Base-by-base conservation (phyloP, 35 echinoderm and acorn worm species). In the Hemicentrotus pulcherrimus region DNA sequence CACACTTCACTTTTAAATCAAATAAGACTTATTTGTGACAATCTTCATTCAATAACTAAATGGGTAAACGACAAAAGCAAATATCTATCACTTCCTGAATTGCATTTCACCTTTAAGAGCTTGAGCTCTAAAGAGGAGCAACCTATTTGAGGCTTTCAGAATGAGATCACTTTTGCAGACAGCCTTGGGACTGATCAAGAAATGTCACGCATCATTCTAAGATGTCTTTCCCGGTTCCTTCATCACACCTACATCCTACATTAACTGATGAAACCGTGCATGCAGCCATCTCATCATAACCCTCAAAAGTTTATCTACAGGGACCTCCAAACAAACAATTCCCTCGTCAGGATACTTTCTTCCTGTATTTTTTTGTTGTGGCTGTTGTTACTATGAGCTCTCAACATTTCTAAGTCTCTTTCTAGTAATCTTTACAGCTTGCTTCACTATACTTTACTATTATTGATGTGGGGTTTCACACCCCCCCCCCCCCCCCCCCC, bases 141-240 rank as follows among this genome's bases (percentile, higher is more conserved):
- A 28, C n/a, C 65, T 78, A 78, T 78, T 28, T n/a, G 65, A 28
- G 65, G 65, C 65, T 78, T 78, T 78, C 65, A n/a, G 22, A 28
- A 78, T 78, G 24, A 78, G 65, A 78, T 78, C 65, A 78, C 65
- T 78, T 78, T 78, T 78, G 65, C 65, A 78, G 65, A 78, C 65
- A 78, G 65, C 65, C 65, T 78, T 78, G 65, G 65, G 65, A 78
- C 65, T 78, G 65, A 78, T 78, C 65, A 78, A 78, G 18, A 78
- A 78, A 78, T 78, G 65, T 78, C 65, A 78, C 65, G 65, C 65
- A 78, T 78, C 65, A 78, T 78, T 78, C 65, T 78, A n/a, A 78
- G 65, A 78, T 78, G 65, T 78, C 65, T 78, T 78, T 78, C 22
- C 65, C 65, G 65, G 65, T 78, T 78, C 65, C 65, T 78, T 28